A percentile compares a stretch with the other conserved stretches of the same genome.
These are phyloP conservation scores for Platichthys flesus DNA, from an alignment of 2,113 vertebrate species.

Conservation along the genomic window DNA sequence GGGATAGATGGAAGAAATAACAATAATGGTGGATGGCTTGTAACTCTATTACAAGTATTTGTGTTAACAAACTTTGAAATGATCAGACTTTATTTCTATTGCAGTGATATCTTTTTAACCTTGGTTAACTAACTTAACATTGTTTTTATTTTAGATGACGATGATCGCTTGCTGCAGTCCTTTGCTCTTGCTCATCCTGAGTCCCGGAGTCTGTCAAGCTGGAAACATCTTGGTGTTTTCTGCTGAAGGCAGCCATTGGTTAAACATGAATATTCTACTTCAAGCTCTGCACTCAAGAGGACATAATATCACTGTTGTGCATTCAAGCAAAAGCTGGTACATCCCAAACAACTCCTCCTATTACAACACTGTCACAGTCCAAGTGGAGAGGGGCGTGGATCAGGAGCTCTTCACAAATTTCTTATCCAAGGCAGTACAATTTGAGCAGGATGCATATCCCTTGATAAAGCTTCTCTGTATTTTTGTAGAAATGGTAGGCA, in stretches of 20 bases:
- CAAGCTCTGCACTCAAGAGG: constrained; percentile 64
- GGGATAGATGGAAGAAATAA: too few species aligned
- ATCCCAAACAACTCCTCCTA: constrained; percentile 50
- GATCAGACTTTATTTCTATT: too few species aligned
- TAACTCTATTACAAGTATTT: too few species aligned
- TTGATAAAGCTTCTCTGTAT: constrained; percentile 2
- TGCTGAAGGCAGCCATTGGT: constrained; percentile 74
- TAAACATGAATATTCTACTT: constrained; percentile 76
- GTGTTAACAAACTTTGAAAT: too few species aligned
- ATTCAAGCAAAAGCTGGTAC: constrained; percentile 64
- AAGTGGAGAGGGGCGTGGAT: constrained; percentile 21
- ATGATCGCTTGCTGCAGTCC: constrained; percentile 14
- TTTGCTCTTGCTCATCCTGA: constrained; percentile 49
- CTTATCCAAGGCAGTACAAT: accelerated
- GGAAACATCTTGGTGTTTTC: constrained; percentile 76
- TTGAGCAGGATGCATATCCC: constrained; percentile 38
- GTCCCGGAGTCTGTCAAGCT: constrained; percentile 30
- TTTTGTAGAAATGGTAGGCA: constrained; percentile 14
- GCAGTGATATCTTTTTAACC: neutral
- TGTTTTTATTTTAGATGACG: constrained; percentile 58
- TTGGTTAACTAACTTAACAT: neutral
- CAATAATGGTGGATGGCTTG: too few species aligned
- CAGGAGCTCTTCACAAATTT: constrained; percentile 3
- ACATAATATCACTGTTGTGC: constrained; percentile 66
- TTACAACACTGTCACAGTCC: constrained; percentile 54